A percentile compares a stretch with the other conserved stretches of the same genome.
Conservation (phyloP, 2,797 vertebrate species). For the Psittacula echo region DNA sequence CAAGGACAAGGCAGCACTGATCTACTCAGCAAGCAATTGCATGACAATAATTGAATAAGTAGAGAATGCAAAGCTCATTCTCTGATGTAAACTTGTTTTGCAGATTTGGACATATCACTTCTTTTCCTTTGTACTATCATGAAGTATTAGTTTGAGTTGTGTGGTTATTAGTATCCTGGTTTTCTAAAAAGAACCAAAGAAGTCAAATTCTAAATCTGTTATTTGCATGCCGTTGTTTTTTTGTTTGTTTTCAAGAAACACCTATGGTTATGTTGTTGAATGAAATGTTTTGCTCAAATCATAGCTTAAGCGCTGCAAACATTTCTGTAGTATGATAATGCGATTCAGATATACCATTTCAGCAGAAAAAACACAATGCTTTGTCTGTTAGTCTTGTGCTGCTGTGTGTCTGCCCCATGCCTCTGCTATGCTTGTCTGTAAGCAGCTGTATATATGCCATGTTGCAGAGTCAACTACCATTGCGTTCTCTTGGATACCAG, state of each 20-base stretch:
- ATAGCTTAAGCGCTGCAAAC: not conserved
- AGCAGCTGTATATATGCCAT: fast-evolving
- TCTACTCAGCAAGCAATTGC: not conserved
- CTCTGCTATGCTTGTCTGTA: not conserved
- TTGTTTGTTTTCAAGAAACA: not conserved
- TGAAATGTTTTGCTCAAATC: not conserved
- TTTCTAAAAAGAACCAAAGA: not conserved
- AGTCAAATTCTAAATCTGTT: not conserved
- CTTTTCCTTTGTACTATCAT: not conserved
- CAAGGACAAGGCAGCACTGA: not conserved
- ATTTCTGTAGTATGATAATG: not conserved
- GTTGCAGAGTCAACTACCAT: not conserved
- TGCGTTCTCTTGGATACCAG: not conserved
- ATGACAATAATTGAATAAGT: not conserved
- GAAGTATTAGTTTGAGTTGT: not conserved
- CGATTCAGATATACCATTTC: not conserved
- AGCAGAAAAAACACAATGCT: not conserved
- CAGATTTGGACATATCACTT: not conserved
- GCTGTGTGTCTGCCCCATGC: not conserved
- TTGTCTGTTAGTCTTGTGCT: not conserved
- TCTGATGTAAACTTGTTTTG: not conserved
- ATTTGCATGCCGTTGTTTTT: not conserved
- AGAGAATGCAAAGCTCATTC: not conserved
- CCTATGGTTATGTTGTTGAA: not conserved
- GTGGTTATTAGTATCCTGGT: not conserved